A percentile compares a stretch with the other conserved stretches of the same genome.
These are phyloP conservation scores for Hycleus phaleratus DNA, from an alignment of 1,140 invertebrate species.

Conservation along the genomic window DNA sequence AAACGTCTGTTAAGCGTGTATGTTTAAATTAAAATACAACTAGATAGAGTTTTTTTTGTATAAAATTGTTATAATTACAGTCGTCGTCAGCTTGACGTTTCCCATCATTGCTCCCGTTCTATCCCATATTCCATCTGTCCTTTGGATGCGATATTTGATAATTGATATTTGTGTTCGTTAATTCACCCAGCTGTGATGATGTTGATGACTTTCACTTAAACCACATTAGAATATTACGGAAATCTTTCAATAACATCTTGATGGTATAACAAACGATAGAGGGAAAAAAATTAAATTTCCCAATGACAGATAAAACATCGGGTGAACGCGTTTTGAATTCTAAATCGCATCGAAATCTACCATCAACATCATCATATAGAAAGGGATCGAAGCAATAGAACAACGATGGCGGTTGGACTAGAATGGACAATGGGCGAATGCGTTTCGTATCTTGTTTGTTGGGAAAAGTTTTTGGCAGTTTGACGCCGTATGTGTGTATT, in stretches of 20 bases:
- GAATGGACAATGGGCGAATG: slow-evolving; percentile 30
- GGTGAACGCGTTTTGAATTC: slow-evolving; percentile 20
- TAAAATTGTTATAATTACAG: too few relatives aligned
- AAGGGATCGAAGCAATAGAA: slow-evolving; percentile 7
- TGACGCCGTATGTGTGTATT: slow-evolving; percentile 30
- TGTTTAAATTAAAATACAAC: too few relatives aligned
- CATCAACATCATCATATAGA: slow-evolving; percentile 20
- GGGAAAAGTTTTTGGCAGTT: slow-evolving; percentile 35
- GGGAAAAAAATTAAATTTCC: slow-evolving; percentile 21
- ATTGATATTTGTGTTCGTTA: slow-evolving; percentile 31
- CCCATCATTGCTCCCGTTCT: not conserved
- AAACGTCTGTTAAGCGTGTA: too few relatives aligned
- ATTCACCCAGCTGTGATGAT: slow-evolving; percentile 25
- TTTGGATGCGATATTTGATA: slow-evolving; percentile 23
- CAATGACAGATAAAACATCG: slow-evolving; percentile 22
- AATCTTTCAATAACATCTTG: slow-evolving; percentile 18
- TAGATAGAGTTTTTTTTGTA: too few relatives aligned
- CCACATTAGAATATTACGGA: slow-evolving; percentile 25
- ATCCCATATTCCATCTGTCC: not conserved
- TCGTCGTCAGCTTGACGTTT: not conserved
- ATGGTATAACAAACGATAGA: not conserved
- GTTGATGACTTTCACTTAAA: slow-evolving; percentile 22
- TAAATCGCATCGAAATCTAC: slow-evolving; percentile 3
- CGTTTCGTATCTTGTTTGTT: slow-evolving; percentile 31
- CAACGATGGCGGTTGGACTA: slow-evolving; percentile 4